These are phyloP conservation scores for Parapristionchus giblindavisi DNA, from an alignment of 2,888 invertebrate species.

Conservation along the genomic window DNA sequence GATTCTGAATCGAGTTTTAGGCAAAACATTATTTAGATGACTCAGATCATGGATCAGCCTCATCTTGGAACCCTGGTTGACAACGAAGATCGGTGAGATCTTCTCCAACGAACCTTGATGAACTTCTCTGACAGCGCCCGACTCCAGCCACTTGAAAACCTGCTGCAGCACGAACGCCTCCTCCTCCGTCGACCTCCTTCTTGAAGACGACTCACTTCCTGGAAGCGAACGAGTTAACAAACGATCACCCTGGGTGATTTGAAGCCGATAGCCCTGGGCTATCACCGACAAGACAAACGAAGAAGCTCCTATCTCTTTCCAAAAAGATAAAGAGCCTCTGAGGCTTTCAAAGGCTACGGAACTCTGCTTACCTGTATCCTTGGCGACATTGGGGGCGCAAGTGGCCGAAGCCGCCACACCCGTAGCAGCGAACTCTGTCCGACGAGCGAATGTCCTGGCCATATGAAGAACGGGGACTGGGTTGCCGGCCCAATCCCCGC, in stretches of 20 bases:
- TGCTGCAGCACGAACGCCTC: not conserved
- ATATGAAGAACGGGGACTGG: too few relatives aligned
- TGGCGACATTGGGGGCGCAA: too few relatives aligned
- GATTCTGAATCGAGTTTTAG: constrained; percentile 1
- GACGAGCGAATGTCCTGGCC: too few relatives aligned
- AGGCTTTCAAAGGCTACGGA: not conserved
- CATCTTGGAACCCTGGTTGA: not conserved
- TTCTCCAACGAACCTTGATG: too few relatives aligned
- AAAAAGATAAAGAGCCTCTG: not conserved
- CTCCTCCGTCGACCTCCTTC: not conserved
- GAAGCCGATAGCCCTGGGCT: constrained; percentile 1
- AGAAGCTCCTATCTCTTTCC: constrained; percentile 9
- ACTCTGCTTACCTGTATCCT: too few relatives aligned
- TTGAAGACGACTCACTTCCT: too few relatives aligned
- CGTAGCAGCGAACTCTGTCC: too few relatives aligned
- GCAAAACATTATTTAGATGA: not conserved
- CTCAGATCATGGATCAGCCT: constrained; percentile 10
- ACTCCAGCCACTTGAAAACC: not conserved
- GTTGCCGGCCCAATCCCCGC: too few relatives aligned
- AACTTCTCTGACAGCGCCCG: not conserved
- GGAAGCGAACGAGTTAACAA: not conserved
- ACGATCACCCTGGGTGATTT: not conserved
- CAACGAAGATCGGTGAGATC: not conserved
- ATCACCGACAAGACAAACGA: not conserved
- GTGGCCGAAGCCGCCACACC: too few relatives aligned